Conservation (phyloP, 2,797 vertebrate genomes). For the Morelia viridis region DNA sequence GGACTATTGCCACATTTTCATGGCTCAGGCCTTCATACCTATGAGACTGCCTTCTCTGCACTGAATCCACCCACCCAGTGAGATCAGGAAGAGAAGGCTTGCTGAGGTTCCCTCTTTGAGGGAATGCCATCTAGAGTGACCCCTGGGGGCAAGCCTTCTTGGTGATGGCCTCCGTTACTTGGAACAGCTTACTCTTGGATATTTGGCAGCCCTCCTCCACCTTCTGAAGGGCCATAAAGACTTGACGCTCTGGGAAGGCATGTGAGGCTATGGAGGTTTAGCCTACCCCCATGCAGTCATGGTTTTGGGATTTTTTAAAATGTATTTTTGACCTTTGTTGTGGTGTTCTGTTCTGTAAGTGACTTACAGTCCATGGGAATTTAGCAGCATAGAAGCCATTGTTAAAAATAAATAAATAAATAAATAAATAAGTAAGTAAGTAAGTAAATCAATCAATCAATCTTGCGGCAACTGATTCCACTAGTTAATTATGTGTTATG, state of each 20-base stretch:
- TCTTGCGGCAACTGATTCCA: not conserved
- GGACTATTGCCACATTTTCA: not conserved
- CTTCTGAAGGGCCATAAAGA: not conserved
- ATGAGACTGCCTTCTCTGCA: not conserved
- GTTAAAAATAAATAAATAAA: not conserved
- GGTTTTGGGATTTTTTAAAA: not conserved
- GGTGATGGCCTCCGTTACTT: not conserved
- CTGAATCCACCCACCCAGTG: not conserved
- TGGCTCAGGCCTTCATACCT: not conserved
- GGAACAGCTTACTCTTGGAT: not conserved
- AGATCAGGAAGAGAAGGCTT: not conserved
- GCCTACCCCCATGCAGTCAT: not conserved
- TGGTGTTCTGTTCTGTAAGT: not conserved
- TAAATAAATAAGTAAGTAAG: too few relatives aligned
- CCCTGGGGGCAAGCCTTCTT: not conserved
- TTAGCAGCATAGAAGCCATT: not conserved
- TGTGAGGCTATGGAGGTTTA: not conserved
- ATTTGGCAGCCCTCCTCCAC: not conserved
- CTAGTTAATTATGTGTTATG: not conserved
- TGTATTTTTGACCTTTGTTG: not conserved
- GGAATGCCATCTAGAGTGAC: too few relatives aligned
- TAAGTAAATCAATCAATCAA: not conserved
- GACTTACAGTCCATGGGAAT: not conserved
- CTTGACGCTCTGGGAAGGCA: not conserved
- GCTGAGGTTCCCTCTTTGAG: too few relatives aligned